Conservation (phyloP, 1,140 invertebrate species). For the Pinna nobilis region DNA sequence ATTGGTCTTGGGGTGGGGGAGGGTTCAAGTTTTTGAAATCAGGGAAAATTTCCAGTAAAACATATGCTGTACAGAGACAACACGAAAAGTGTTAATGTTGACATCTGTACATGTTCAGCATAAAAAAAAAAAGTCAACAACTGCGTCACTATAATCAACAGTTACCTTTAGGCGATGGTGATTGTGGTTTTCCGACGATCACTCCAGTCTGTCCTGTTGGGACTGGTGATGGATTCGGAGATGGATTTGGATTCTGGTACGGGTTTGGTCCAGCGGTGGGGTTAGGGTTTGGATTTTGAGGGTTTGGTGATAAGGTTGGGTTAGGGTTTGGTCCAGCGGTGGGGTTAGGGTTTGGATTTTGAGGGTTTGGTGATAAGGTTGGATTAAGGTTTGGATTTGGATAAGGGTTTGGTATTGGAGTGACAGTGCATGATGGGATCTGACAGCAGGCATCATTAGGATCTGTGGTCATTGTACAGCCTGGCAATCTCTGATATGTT, state of each 20-base stretch:
- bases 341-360: slow-evolving; percentile 10
- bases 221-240: slow-evolving; percentile 7
- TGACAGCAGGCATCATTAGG: slow-evolving; percentile 60
- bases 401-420: slow-evolving; percentile 48
- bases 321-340: slow-evolving; percentile 28
- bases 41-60: too few species aligned
- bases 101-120: background rate
- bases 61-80: too few species aligned
- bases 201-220: slow-evolving; percentile 38
- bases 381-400: slow-evolving; percentile 1
- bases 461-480: slow-evolving; percentile 58
- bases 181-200: slow-evolving; percentile 37
- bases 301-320: slow-evolving; percentile 3
- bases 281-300: slow-evolving; percentile 2
- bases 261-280: slow-evolving; percentile 32
- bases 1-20: too few species aligned
- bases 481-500: slow-evolving; percentile 44
- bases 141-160: background rate
- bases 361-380: background rate
- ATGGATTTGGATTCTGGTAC: too few species aligned
- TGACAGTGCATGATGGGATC: slow-evolving; percentile 50
- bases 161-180: slow-evolving; percentile 40
- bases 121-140: background rate
- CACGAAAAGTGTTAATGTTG: too few species aligned
- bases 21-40: too few species aligned